A percentile compares a stretch with the other conserved stretches of the same genome.
Evolutionary conservation across 2,113 vertebrate species (phyloP).

Genomic region (Alligator sinensis): DNA sequence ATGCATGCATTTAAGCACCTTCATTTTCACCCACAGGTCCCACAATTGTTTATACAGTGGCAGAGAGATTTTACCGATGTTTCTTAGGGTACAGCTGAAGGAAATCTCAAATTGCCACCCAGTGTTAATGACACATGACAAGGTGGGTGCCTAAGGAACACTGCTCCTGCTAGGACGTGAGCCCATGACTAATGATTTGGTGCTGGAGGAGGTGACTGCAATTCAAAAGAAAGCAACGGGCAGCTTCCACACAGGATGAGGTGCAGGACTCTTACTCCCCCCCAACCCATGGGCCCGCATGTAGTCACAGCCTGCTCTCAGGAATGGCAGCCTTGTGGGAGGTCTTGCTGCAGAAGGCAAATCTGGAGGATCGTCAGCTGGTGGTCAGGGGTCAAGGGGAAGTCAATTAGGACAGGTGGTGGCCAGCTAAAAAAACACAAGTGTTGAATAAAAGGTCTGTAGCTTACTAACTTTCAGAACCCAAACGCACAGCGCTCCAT

Average conservation of each 20-base stretch:
- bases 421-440: conserved; percentile 29
- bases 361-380: not conserved
- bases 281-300: not conserved
- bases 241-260: not conserved
- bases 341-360: not conserved
- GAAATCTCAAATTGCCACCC: not conserved
- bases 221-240: not conserved
- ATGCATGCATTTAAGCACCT: not conserved
- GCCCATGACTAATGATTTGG: not conserved
- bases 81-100: accelerated
- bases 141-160: not conserved
- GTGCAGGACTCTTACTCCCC: not conserved
- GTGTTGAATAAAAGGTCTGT: not conserved
- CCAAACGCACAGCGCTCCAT: accelerated
- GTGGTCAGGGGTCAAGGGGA: not conserved
- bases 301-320: not conserved
- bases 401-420: not conserved
- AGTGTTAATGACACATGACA: not conserved
- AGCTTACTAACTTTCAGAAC: not conserved
- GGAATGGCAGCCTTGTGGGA: not conserved
- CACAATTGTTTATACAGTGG: not conserved
- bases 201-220: not conserved
- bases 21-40: not conserved
- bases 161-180: not conserved
- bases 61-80: not conserved